Evolutionary conservation across 2,113 vertebrate genomes (phyloP).

Genomic region (Glaucidium brasilianum): DNA sequence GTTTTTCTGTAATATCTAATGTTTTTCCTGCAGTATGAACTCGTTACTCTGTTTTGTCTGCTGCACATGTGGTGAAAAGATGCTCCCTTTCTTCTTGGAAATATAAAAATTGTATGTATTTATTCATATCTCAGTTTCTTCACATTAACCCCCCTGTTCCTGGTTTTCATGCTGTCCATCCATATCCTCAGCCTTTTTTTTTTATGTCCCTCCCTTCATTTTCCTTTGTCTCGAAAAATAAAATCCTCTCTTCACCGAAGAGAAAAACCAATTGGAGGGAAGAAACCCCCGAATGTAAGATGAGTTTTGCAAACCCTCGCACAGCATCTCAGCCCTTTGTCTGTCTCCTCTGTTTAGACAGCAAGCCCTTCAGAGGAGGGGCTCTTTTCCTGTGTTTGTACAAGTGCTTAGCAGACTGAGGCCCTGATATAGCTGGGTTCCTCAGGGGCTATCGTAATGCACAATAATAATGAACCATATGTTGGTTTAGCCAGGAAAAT

Average conservation of each 20-base stretch:
- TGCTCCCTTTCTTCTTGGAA: not conserved
- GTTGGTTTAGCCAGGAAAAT: constrained; percentile 39
- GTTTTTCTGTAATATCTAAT: not conserved
- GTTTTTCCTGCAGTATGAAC: not conserved
- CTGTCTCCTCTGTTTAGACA: constrained; percentile 49
- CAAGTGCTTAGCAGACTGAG: constrained; percentile 56
- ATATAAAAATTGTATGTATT: not conserved
- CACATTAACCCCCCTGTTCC: not conserved
- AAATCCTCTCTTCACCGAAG: not conserved
- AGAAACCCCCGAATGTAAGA: not conserved
- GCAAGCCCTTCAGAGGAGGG: constrained; percentile 58
- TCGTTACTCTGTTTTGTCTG: not conserved
- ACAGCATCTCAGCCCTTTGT: constrained; percentile 16
- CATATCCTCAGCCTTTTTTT: not conserved
- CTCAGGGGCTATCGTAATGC: constrained; percentile 43
- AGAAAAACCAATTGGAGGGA: not conserved
- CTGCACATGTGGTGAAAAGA: not conserved
- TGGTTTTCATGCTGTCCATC: not conserved
- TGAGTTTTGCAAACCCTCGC: not conserved
- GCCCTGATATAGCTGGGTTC: constrained; percentile 30
- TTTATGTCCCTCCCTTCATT: not conserved
- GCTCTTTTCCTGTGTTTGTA: constrained; percentile 65
- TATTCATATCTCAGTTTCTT: not conserved
- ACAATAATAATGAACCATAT: constrained; percentile 37
- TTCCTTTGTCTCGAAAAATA: not conserved